A percentile compares a stretch with the other conserved stretches of the same genome.
Conservation (phyloP, 2,113 vertebrate genomes). For the Campylorhamphus procurvoides region DNA sequence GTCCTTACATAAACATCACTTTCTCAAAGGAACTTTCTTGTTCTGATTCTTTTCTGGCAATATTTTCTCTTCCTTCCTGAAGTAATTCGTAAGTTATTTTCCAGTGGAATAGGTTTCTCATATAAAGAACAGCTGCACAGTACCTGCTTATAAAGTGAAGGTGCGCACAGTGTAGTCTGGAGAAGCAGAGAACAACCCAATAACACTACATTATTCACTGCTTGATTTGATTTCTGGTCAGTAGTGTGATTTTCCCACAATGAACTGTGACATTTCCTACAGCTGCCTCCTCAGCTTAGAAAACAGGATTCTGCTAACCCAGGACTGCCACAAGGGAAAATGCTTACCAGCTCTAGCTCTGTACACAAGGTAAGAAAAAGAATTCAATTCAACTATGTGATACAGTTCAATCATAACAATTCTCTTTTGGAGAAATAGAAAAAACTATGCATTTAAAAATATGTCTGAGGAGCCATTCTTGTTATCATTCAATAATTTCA, state of each 20-base stretch:
- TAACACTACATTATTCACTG: not conserved
- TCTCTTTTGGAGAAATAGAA: not conserved
- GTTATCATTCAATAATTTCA: not conserved
- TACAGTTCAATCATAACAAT: not conserved
- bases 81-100: not conserved
- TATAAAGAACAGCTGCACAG: not conserved
- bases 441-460: not conserved
- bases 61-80: not conserved
- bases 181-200: conserved; percentile 10
- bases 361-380: not conserved
- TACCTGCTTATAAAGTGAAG: not conserved
- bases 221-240: conserved; percentile 50
- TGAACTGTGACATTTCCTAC: conserved; percentile 35
- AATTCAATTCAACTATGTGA: not conserved
- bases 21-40: not conserved
- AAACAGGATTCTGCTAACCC: not conserved
- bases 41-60: not conserved
- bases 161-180: not conserved
- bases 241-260: not conserved
- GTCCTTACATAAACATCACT: not conserved
- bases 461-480: not conserved
- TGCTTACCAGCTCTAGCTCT: not conserved
- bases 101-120: not conserved
- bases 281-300: conserved; percentile 3
- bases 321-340: not conserved